Conservation (phyloP, 2,797 vertebrate species). For the Cyprinella venusta region DNA sequence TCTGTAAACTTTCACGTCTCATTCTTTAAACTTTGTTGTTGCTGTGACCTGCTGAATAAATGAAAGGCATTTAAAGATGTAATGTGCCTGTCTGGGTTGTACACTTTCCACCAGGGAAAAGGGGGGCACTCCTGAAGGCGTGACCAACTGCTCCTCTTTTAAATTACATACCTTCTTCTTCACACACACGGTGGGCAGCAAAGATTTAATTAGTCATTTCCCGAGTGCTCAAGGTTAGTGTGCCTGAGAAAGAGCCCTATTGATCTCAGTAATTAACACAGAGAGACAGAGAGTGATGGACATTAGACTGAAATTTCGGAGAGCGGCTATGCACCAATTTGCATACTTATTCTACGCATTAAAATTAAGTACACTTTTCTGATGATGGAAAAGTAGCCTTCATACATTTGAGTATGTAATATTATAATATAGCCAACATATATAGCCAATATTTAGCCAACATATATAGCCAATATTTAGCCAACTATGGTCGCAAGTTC, state of each 20-base stretch:
- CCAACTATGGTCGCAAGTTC: too few relatives aligned
- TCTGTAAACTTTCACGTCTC: slow-evolving; percentile 58
- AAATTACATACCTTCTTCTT: slow-evolving; percentile 58
- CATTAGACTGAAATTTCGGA: slow-evolving; percentile 36
- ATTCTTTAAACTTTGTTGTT: slow-evolving; percentile 46
- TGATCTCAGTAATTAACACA: slow-evolving; percentile 58
- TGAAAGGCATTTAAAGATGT: slow-evolving; percentile 63
- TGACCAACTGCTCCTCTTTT: slow-evolving; percentile 63
- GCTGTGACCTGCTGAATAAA: slow-evolving; percentile 51
- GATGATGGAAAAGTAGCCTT: neutral
- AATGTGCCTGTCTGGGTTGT: slow-evolving; percentile 57
- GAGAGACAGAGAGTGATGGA: slow-evolving; percentile 23
- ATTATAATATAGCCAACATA: too few relatives aligned
- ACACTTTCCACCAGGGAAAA: slow-evolving; percentile 46
- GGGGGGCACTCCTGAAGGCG: slow-evolving; percentile 48
- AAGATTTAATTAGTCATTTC: slow-evolving; percentile 65
- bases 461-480: too few relatives aligned
- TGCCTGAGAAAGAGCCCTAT: slow-evolving; percentile 36
- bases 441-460: too few relatives aligned
- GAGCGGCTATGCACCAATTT: neutral
- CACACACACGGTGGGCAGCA: slow-evolving; percentile 47
- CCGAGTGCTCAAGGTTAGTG: slow-evolving; percentile 62
- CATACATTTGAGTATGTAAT: neutral
- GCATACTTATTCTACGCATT: slow-evolving; percentile 8
- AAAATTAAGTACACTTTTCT: neutral